Conservation (phyloP, 2,888 invertebrate species). For the Monopis laevigella region DNA sequence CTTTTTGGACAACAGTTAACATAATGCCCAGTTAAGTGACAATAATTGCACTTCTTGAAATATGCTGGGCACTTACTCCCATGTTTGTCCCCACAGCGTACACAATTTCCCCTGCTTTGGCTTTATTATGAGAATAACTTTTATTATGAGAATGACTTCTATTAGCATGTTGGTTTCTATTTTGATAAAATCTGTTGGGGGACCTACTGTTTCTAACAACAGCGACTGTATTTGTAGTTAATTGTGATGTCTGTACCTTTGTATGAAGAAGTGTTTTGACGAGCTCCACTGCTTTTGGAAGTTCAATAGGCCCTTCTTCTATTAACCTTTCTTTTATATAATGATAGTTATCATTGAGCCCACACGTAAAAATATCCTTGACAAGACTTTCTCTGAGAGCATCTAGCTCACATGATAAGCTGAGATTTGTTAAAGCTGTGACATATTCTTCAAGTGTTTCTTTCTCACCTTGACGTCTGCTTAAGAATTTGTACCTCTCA, state of each 20-base stretch:
- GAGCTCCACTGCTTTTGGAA: not conserved
- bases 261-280: not conserved
- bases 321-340: slow-evolving; percentile 6
- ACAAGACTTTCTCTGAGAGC: too few relatives aligned
- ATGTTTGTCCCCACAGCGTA: not conserved
- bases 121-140: too few relatives aligned
- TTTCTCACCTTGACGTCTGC: not conserved
- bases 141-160: not conserved
- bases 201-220: not conserved
- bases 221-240: not conserved
- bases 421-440: not conserved
- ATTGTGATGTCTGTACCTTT: not conserved
- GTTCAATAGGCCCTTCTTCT: not conserved
- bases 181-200: not conserved
- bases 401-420: slow-evolving; percentile 3
- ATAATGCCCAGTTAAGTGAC: not conserved
- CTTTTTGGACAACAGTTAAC: slow-evolving; percentile 1
- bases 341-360: not conserved
- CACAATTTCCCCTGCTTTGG: not conserved
- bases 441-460: not conserved
- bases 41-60: not conserved
- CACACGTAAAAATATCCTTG: slow-evolving; percentile 3
- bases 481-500: too few relatives aligned
- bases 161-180: not conserved
- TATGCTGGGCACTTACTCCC: not conserved